Evolutionary conservation across 2,797 vertebrate species (phyloP).

Genomic region (Lithobates pipiens): DNA sequence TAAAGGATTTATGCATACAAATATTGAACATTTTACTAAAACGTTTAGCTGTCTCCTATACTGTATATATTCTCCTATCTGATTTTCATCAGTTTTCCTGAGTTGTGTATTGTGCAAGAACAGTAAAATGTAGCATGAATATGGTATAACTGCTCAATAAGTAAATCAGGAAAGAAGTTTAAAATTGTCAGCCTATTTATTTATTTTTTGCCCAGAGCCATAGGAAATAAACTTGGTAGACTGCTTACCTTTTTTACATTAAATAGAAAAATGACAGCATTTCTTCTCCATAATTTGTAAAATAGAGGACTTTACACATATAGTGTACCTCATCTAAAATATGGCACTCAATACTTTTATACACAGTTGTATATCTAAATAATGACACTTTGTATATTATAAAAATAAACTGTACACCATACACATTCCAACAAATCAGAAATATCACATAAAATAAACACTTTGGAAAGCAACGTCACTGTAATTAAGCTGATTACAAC

Average conservation of each 20-base stretch:
- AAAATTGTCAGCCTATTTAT: slow-evolving; percentile 36
- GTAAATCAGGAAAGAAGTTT: not conserved
- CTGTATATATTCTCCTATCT: not conserved
- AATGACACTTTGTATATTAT: not conserved
- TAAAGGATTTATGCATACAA: not conserved
- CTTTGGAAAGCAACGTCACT: not conserved
- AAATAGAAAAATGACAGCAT: slow-evolving; percentile 12
- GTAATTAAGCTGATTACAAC: slow-evolving; percentile 33
- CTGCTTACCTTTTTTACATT: slow-evolving; percentile 21
- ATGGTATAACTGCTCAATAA: not conserved
- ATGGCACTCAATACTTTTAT: not conserved
- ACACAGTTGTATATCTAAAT: not conserved
- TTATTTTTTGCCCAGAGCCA: slow-evolving; percentile 18
- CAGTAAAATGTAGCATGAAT: slow-evolving; percentile 26
- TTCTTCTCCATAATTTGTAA: slow-evolving; percentile 21
- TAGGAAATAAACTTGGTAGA: slow-evolving; percentile 9
- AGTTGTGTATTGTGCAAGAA: slow-evolving; percentile 8
- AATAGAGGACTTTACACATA: not conserved
- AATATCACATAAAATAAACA: slow-evolving; percentile 31
- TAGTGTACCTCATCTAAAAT: slow-evolving; percentile 7
- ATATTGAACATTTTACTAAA: not conserved
- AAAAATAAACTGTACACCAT: slow-evolving; percentile 17
- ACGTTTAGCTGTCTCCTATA: no score
- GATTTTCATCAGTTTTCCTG: slow-evolving; percentile 5
- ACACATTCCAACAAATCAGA: slow-evolving; percentile 32